Base-by-base conservation (phyloP, 2,888 invertebrate genomes). In the Hydroisotoma schaefferi region DNA sequence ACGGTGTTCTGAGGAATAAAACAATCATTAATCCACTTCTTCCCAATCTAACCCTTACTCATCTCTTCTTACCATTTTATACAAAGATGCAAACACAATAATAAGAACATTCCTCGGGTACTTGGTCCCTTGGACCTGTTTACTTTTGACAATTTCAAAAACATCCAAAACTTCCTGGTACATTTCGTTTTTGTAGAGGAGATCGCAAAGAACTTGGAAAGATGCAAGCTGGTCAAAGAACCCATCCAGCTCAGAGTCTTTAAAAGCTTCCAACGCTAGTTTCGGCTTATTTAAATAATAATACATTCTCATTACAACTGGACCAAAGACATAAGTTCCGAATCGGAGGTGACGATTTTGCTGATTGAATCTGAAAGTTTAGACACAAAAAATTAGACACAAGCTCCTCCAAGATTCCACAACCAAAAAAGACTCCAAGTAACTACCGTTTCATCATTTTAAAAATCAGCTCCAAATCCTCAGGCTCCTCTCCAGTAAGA, bases 321-420 rank as follows among this genome's bases (percentile, higher is more conserved):
- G 88, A 0, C 91, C 91, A 81, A 91, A 90, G 4, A 85, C 75
- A 76, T 84, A 91, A 69, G 81, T 85, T n/a, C 88, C 87, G 81
- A 90, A 90, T 62, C 88, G 78, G 57, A 86, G 76, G 67, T 87
- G 84, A 65, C 82, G 81, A 64, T 84, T 86, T 75, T 89, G 88
- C 20, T 79, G 75, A 73, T 86, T 84, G 73, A 86, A 90, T 74
- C 87, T 87, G 73, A 79, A 47, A 46, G 15, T 51, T 37, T 53
- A 44, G 38, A 27, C n/a, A 56, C 26, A 37, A 51, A 18, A 20
- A 43, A 15, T 8, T 4, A 38, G 2, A 29, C 38, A 18, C 12
- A 53, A 20, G 27, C 18, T 20, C 25, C 6, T 3, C 25, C 12
- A 18, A 8, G n/a, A 38, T 23, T 25, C 15, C n/a, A 22, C 40